Evolutionary conservation across 2,888 invertebrate species (phyloP), one percentile per base, ranked within the genome.

Genomic region (Helleia helle): DNA sequence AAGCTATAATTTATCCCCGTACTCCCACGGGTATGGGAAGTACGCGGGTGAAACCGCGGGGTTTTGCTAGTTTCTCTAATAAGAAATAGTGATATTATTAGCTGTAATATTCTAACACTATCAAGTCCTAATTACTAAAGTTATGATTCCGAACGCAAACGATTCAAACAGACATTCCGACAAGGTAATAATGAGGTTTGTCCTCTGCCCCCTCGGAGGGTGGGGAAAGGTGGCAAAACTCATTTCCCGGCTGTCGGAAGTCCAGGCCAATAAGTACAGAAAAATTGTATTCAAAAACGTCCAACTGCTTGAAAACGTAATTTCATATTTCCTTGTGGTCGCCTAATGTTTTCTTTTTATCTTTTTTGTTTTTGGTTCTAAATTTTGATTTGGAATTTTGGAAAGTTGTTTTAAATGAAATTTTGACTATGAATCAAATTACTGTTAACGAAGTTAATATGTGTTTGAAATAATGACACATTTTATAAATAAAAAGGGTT

Each of bases 171-270:
- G 58, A 61, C 60, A 62, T 63, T 58, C 60, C 56, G 61, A 65
- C 67, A 60, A 62, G 59, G 56, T 66, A 65, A 70, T 76, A 76
- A 75, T 71, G 64, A 73, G 66, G 65, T 62, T 59, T 61, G 68
- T 71, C 62, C 63, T 62, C 53, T n/a, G 55, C 51, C 50, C n/a
- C n/a, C n/a, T n/a, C 40, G 40, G 28, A 40, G 40, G 39, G 38
- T 11, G 36, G 29, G 48, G 47, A 59, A 51, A 47, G 51, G 47
- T 36, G 45, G 70, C 51, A 62, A 71, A 80, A 74, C 80, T 83
- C 81, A 84, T 83, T 83, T 84, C 83, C 83, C 67, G 67, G 58
- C 61, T 59, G 70, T 58, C 66, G 67, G 75, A 74, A 75, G 68
- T 58, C 60, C 52, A 63, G 64, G 64, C 70, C 77, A 79, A 76